phyloP scores from a whole-genome alignment of 2,888 invertebrate species.

The Peribatodes rhomboidaria region DNA sequence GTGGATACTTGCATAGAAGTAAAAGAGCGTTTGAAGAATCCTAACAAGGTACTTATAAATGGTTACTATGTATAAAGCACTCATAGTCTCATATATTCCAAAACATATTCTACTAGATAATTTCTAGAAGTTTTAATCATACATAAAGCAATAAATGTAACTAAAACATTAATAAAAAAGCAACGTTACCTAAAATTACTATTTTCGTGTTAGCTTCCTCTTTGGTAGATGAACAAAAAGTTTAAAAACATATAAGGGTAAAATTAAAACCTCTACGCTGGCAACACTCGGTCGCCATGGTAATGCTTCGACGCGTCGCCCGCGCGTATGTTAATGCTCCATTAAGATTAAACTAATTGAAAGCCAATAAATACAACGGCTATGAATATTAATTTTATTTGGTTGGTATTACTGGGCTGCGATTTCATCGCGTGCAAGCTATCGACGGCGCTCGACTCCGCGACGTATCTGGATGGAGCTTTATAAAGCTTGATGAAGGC shows the following conservation, averaged over 20 bases:
- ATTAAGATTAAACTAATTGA: slow-evolving; percentile 87
- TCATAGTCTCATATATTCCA: too few relatives aligned
- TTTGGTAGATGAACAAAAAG: not conserved
- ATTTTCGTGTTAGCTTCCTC: too few relatives aligned
- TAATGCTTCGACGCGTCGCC: slow-evolving; percentile 74
- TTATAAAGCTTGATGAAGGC: slow-evolving; percentile 5
- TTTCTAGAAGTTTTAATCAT: too few relatives aligned
- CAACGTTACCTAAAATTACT: too few relatives aligned
- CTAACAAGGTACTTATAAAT: too few relatives aligned
- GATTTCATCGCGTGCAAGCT: slow-evolving; percentile 71
- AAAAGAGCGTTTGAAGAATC: too few relatives aligned
- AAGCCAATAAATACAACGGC: slow-evolving; percentile 87
- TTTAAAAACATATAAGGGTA: slow-evolving; percentile 30
- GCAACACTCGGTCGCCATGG: slow-evolving; percentile 71
- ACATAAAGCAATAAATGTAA: too few relatives aligned
- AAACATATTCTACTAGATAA: too few relatives aligned
- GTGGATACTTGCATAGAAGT: too few relatives aligned
- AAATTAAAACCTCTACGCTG: slow-evolving; percentile 47
- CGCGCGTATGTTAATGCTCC: slow-evolving; percentile 85
- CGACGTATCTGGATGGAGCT: slow-evolving; percentile 21
- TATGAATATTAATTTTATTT: slow-evolving; percentile 87
- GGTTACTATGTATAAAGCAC: too few relatives aligned
- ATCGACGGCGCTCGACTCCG: slow-evolving; percentile 47
- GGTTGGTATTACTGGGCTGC: slow-evolving; percentile 65
- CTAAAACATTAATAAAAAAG: too few relatives aligned